Evolutionary conservation across 2,888 invertebrate genomes (phyloP).

Genomic region (Deroplatys truncata): DNA sequence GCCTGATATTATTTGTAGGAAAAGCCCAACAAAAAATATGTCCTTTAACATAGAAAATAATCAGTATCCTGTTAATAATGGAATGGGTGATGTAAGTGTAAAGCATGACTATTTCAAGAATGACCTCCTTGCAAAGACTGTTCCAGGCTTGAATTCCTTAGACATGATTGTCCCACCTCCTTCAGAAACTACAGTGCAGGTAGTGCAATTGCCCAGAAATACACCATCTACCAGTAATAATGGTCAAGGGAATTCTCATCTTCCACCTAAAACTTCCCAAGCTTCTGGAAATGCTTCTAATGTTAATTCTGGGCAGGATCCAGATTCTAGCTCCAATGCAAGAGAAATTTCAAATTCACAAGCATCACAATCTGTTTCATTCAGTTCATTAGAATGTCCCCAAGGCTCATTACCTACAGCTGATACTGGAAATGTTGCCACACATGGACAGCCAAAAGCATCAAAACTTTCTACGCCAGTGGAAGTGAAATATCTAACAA

Average conservation of each 20-base stretch:
- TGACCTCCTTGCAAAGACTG: conserved; percentile 46
- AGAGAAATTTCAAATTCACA: background rate
- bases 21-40: background rate
- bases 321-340: background rate
- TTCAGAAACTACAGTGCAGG: conserved; percentile 51
- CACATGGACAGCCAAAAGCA: background rate
- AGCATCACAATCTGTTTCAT: background rate
- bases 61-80: background rate
- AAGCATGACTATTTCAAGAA: conserved; percentile 34
- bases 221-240: conserved; percentile 35
- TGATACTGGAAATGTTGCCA: background rate
- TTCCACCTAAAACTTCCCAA: background rate
- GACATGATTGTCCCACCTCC: conserved; percentile 56
- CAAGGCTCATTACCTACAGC: background rate
- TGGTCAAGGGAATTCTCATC: background rate
- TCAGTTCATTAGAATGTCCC: background rate
- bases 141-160: conserved; percentile 55
- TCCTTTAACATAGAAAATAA: background rate
- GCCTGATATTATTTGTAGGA: conserved; percentile 36
- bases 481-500: conserved; percentile 24
- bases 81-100: background rate
- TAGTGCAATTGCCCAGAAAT: conserved; percentile 53
- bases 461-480: background rate
- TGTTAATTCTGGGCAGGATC: background rate
- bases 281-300: background rate